phyloP scores from a whole-genome alignment of 2,113 vertebrate genomes.

The Fregetta grallaria region DNA sequence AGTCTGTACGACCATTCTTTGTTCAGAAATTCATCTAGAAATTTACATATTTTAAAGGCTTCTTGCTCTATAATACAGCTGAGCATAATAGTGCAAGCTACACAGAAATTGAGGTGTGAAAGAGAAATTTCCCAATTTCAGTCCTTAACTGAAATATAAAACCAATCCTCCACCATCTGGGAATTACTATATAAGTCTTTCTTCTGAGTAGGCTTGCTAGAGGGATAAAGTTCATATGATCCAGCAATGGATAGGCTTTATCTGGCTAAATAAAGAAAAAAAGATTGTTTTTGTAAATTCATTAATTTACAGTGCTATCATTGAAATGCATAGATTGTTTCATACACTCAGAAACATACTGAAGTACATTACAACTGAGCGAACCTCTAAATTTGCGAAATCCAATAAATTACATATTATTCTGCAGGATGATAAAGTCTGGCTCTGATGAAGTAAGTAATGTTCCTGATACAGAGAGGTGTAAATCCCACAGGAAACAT shows the following conservation, averaged over 20 bases:
- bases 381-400: background rate
- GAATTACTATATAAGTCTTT: slow-evolving; percentile 29
- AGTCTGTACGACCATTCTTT: slow-evolving; percentile 43
- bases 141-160: slow-evolving; percentile 51
- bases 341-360: background rate
- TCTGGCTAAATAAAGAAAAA: background rate
- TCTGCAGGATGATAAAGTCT: background rate
- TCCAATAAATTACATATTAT: background rate
- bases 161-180: slow-evolving; percentile 35
- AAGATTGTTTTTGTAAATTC: background rate
- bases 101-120: slow-evolving; percentile 55
- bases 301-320: background rate
- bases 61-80: slow-evolving; percentile 49
- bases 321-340: background rate
- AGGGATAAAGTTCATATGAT: slow-evolving; percentile 27
- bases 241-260: background rate
- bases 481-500: background rate
- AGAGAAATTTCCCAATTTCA: slow-evolving; percentile 53
- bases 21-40: slow-evolving; percentile 56
- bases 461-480: background rate
- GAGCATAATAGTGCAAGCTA: slow-evolving; percentile 48
- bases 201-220: slow-evolving; percentile 24
- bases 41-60: slow-evolving; percentile 54
- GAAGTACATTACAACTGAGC: background rate
- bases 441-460: background rate